Base-by-base conservation (phyloP, 2,888 invertebrate genomes). In the Embidobia sp. region DNA sequence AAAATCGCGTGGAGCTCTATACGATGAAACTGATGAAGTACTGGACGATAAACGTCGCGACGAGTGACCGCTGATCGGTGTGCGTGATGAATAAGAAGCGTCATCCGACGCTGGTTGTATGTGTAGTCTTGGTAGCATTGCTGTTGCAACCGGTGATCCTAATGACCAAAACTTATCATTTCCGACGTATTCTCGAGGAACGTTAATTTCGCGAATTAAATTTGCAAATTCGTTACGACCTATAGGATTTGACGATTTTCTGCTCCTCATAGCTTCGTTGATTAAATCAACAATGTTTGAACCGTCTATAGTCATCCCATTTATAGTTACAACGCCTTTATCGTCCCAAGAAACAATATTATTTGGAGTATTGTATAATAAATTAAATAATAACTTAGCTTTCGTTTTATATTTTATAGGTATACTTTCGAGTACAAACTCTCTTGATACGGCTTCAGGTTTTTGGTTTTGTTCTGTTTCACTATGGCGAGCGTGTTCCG, bases 221-320 rank as follows among this genome's bases (percentile, higher is more conserved):
- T 15, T 1, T 6, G 27, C 13, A 26, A 46, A 46, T 2, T 46
- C 13, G 27, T 46, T 1, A 15, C 46, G 46, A 7, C 46, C 46
- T 0, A 7, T 7, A 5, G 46, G 13, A 2, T 13, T 46, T 1
- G 13, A 5, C 2, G 10, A 27, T 46, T 46, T 46, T 27, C 46
- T 46, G 3, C 11, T 1, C 1, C 26, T 4, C 46, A 46, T 46
- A 8, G 46, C 26, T 1, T 46, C 46, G 26, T 46, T 46, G 3
- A 46, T 26, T n/a, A 26, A 46, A 46, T 46, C 46, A 7, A 46
- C 13, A 27, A 46, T 46, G 7, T 46, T 46, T 4, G 46, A 13
- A 0, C 27, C 27, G 2, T 11, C 7, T 1, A 46, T 26, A 8
- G 46, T 11, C 1, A 4, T n/a, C 11, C 26, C 46, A 2, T 13